Conservation (phyloP, 1,140 invertebrate species). For the Planococcus citri region DNA sequence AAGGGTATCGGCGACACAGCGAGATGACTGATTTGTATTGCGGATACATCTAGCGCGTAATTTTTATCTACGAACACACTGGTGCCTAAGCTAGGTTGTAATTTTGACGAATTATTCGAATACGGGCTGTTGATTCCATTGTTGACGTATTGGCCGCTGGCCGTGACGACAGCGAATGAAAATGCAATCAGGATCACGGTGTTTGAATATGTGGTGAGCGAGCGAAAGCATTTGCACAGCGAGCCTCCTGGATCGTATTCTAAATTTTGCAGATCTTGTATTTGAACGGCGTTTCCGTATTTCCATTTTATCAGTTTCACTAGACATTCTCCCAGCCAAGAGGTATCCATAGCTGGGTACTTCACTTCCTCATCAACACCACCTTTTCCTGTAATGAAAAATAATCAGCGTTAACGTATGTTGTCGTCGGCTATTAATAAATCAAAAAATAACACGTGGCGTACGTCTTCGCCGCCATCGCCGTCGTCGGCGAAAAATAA, state of each 20-base stretch:
- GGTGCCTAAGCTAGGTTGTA: not conserved
- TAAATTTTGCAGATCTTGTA: not conserved
- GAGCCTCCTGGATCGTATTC: conserved; percentile 13
- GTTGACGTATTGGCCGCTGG: conserved; percentile 12
- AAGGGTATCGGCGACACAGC: not conserved
- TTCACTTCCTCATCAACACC: not conserved
- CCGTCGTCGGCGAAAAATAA: too few species aligned
- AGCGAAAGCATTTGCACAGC: not conserved
- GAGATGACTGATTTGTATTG: not conserved
- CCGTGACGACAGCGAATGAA: not conserved
- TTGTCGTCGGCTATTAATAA: too few species aligned
- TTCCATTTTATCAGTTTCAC: conserved; percentile 12
- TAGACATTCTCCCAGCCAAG: conserved; percentile 3
- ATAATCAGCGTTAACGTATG: not conserved
- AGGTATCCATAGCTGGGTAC: not conserved
- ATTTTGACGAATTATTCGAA: not conserved
- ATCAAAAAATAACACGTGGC: too few species aligned
- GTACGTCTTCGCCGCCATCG: too few species aligned
- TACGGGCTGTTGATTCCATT: not conserved
- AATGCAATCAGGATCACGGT: not conserved
- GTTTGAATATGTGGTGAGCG: not conserved
- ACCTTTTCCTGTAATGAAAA: not conserved
- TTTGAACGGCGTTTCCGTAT: not conserved
- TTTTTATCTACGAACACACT: not conserved
- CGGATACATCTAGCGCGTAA: not conserved